A percentile compares a stretch with the other conserved stretches of the same genome.
These are phyloP conservation scores for Halcyon leucocephala DNA, from an alignment of 2,797 vertebrate genomes.

Conservation along the genomic window DNA sequence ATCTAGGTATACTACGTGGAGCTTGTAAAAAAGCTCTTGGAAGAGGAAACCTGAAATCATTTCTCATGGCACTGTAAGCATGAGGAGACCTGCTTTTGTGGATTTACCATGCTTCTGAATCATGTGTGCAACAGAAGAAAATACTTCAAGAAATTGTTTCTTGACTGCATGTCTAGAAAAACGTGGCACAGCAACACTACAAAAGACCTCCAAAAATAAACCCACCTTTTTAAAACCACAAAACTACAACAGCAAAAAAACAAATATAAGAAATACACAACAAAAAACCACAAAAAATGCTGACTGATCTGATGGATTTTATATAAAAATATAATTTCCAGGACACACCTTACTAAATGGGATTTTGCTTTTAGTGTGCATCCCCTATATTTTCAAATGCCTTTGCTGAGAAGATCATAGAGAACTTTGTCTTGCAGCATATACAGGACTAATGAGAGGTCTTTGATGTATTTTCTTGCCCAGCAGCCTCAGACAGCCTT, in stretches of 20 bases:
- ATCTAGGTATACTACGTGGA: not conserved
- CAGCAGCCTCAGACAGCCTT: not conserved
- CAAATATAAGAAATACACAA: not conserved
- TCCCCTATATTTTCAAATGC: not conserved
- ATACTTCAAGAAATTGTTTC: not conserved
- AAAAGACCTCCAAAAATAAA: not conserved
- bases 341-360: not conserved
- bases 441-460: not conserved
- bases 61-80: not conserved
- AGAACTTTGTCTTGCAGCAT: not conserved
- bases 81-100: not conserved
- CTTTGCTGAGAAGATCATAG: not conserved
- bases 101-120: not conserved
- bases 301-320: not conserved
- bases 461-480: not conserved
- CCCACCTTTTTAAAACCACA: too few species aligned
- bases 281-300: not conserved
- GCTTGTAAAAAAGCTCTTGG: not conserved
- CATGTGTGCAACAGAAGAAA: rapidly evolving
- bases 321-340: not conserved
- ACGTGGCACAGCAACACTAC: not conserved
- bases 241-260: not conserved
- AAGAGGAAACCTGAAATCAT: not conserved
- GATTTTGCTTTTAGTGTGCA: not conserved
- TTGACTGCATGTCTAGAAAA: not conserved